Base-by-base conservation (phyloP, 2,888 invertebrate species). In the Cordilura impudica region DNA sequence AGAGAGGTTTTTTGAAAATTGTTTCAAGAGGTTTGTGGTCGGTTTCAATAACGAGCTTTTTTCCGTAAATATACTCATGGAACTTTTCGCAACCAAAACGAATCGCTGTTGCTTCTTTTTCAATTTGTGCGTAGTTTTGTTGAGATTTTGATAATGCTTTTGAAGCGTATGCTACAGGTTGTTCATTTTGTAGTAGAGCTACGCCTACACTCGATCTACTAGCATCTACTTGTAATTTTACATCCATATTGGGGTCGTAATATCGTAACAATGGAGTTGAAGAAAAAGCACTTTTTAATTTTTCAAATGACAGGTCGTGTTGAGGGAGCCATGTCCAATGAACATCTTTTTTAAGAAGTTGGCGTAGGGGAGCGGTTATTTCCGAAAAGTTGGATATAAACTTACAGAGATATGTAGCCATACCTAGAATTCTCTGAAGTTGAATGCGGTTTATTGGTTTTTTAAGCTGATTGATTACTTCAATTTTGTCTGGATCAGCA, bases 31-130 rank as follows among this genome's bases (percentile, higher is more conserved):
- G 54, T 8, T 54, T 54, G 14, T 54, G 26, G 31, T 54, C 31
- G 10, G 54, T 31, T 67, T 88, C 83, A 83, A 58, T 54, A 43
- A 7, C 29, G 8, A 49, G 51, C 16, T 87, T 66, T 0, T 85
- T 73, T 77, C 83, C 83, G 19, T 29, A 56, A 8, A 31, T 56
- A 16, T 56, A 31, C 18, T 56, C 18, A 10, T 31, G 56, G 18
- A 56, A 35, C 10, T 56, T 35, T 56, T 56, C n/a, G n/a, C n/a
- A n/a, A n/a, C n/a, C n/a, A n/a, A n/a, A n/a, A n/a, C n/a, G n/a
- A n/a, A n/a, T n/a, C 56, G 12, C 35, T 12, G 87, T 86, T 7
- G 86, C 88, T 82, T 86, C 89, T 6, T 84, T 85, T 14, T 87
- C 81, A 7, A 87, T 87, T 61, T 85, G 81, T 14, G 82, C 83